Evolutionary conservation across 35 echinoderm and acorn worm species (phyloP).

Genomic region (Apostichopus japonicus): DNA sequence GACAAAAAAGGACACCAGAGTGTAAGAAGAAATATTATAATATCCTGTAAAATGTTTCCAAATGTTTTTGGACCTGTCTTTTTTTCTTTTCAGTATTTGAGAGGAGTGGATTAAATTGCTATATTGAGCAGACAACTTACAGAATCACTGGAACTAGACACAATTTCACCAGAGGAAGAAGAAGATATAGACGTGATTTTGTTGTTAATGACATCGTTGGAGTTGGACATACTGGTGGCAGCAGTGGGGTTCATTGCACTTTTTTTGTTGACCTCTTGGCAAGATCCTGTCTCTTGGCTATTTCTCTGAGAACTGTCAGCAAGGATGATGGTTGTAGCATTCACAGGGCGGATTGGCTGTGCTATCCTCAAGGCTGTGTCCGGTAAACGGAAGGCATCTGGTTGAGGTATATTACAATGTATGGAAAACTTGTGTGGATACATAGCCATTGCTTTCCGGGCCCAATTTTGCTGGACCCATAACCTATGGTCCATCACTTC

Average conservation of each 20-base stretch:
- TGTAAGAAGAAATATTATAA: too few relatives aligned
- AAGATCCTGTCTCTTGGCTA: neutral
- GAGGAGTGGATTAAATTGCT: too few relatives aligned
- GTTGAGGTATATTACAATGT: neutral
- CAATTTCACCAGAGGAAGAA: neutral
- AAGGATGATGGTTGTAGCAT: slow-evolving; percentile 12
- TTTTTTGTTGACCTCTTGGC: neutral
- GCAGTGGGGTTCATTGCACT: slow-evolving; percentile 40
- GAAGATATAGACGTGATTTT: slow-evolving; percentile 53
- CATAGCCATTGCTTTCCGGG: too few relatives aligned
- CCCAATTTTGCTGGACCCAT: too few relatives aligned
- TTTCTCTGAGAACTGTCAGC: neutral
- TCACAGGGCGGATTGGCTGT: neutral
- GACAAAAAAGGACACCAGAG: too few relatives aligned
- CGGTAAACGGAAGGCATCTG: slow-evolving; percentile 21
- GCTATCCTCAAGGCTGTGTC: slow-evolving; percentile 62
- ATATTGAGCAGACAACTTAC: too few relatives aligned
- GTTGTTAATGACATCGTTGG: neutral
- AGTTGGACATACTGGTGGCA: too few relatives aligned
- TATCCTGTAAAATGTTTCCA: too few relatives aligned
- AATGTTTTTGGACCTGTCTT: too few relatives aligned
- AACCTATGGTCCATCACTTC: too few relatives aligned
- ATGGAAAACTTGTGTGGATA: neutral
- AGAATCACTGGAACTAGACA: too few relatives aligned
- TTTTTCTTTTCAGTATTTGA: too few relatives aligned